Conservation (phyloP, 2,888 invertebrate species). For the Pandemis cinnamomeana region DNA sequence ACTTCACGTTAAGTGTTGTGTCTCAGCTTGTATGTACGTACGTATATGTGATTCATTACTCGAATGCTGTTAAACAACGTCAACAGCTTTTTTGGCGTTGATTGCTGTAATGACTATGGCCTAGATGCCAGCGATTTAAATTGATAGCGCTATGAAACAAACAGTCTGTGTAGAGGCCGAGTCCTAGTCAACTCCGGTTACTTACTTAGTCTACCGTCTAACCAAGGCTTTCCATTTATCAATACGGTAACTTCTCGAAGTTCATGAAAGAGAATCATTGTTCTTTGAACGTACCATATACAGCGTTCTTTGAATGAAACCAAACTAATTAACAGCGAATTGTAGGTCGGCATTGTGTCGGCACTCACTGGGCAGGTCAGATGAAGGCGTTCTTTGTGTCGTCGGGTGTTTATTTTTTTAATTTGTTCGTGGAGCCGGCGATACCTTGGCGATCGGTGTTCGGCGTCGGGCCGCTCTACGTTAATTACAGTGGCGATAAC, state of each 20-base stretch:
- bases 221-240: conserved; percentile 30
- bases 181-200: conserved; percentile 17
- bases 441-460: conserved; percentile 51
- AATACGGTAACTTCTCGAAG: conserved; percentile 31
- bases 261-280: conserved; percentile 50
- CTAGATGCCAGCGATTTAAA: conserved; percentile 59
- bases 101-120: conserved; percentile 76
- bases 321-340: conserved; percentile 74
- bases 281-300: conserved; percentile 62
- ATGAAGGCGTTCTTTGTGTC: conserved; percentile 77
- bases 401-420: conserved; percentile 73
- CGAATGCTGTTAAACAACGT: conserved; percentile 43
- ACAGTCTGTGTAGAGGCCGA: conserved; percentile 17
- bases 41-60: conserved; percentile 23
- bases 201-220: conserved; percentile 10
- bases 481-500: conserved; percentile 68
- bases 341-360: conserved; percentile 73
- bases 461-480: conserved; percentile 31
- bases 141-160: conserved; percentile 41
- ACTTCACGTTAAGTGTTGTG: conserved; percentile 34
- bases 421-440: conserved; percentile 59
- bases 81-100: conserved; percentile 66
- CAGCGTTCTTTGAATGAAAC: conserved; percentile 68
- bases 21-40: background rate
- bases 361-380: conserved; percentile 63